Evolutionary conservation across 1,140 invertebrate genomes (phyloP).

Genomic region (Arion vulgaris): DNA sequence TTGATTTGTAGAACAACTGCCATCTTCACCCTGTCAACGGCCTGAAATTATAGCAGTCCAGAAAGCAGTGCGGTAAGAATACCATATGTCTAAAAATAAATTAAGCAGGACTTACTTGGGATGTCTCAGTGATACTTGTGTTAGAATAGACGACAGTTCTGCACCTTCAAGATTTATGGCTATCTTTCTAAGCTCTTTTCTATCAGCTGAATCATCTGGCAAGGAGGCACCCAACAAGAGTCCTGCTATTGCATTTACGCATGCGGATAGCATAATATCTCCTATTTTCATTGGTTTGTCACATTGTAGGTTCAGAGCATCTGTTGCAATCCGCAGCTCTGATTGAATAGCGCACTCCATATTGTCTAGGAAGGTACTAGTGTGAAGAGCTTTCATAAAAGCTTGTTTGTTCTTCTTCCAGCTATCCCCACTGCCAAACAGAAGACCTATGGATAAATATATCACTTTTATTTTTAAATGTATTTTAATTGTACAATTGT

Average conservation of each 20-base stretch:
- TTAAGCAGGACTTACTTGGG: constrained; percentile 28
- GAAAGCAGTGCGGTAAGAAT: too few relatives aligned
- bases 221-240: constrained; percentile 36
- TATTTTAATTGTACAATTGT: too few relatives aligned
- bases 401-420: constrained; percentile 43
- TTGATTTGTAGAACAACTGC: too few relatives aligned
- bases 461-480: background rate
- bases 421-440: constrained; percentile 41
- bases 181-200: constrained; percentile 17
- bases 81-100: too few relatives aligned
- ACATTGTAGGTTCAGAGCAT: background rate
- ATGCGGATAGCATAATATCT: constrained; percentile 28
- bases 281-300: constrained; percentile 34
- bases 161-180: constrained; percentile 38
- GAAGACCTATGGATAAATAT: constrained; percentile 35
- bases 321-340: constrained; percentile 20
- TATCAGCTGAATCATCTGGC: constrained; percentile 21
- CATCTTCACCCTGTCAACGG: too few relatives aligned
- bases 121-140: constrained; percentile 40
- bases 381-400: constrained; percentile 38
- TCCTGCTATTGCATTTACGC: constrained; percentile 23
- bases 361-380: constrained; percentile 6
- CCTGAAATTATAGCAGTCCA: too few relatives aligned
- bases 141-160: constrained; percentile 40
- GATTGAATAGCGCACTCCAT: constrained; percentile 34